Conservation (phyloP, 2,113 vertebrate genomes). For the Myrmecophaga tridactyla region DNA sequence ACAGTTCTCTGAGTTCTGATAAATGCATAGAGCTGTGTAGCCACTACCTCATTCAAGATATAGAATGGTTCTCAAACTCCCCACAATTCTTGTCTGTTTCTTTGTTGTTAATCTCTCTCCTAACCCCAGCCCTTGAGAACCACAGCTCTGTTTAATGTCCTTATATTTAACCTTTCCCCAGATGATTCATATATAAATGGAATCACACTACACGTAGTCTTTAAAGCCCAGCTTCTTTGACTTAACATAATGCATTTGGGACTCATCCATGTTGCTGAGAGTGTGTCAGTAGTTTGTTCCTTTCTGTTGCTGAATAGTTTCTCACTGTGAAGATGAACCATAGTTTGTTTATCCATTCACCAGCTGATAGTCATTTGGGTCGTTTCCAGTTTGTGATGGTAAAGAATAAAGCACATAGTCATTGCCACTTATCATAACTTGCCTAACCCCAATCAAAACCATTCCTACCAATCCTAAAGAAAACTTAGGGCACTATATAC, state of each 20-base stretch:
- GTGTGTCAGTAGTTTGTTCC: fast-evolving
- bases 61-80: not conserved
- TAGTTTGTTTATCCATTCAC: fast-evolving
- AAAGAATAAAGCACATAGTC: too few relatives aligned
- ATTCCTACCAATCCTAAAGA: too few relatives aligned
- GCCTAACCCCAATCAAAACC: too few relatives aligned
- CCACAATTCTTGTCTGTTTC: not conserved
- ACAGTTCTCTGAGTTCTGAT: not conserved
- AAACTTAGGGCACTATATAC: too few relatives aligned
- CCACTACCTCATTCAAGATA: not conserved
- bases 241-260: not conserved
- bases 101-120: not conserved
- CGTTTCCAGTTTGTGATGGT: too few relatives aligned
- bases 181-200: fast-evolving
- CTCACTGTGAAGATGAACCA: not conserved
- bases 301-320: not conserved
- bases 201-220: fast-evolving
- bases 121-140: not conserved
- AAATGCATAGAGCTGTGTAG: fast-evolving
- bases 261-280: fast-evolving
- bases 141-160: not conserved
- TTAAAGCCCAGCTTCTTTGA: not conserved
- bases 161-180: not conserved
- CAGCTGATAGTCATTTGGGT: too few relatives aligned
- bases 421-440: too few relatives aligned